Conservation (phyloP, 2,113 vertebrate genomes). For the Ursus arctos region DNA sequence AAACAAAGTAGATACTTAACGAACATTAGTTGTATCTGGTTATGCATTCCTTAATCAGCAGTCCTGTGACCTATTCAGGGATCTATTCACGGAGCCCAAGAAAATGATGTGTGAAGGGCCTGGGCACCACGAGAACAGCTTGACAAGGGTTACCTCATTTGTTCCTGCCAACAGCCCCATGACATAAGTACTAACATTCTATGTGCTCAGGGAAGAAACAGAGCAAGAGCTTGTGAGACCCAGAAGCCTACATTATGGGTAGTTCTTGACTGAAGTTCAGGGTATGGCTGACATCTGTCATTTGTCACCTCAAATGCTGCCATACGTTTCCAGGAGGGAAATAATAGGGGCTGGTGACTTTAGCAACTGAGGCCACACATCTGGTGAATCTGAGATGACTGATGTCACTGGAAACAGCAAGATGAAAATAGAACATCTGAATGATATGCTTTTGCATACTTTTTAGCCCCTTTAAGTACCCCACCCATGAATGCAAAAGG, state of each 20-base stretch:
- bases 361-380: not conserved
- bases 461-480: not conserved
- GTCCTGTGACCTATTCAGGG: not conserved
- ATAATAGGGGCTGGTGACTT: not conserved
- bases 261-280: not conserved
- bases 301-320: not conserved
- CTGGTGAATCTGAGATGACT: not conserved
- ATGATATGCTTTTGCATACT: not conserved
- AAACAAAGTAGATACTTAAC: not conserved
- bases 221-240: not conserved
- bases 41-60: not conserved
- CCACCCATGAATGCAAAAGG: not conserved
- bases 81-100: not conserved
- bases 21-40: not conserved
- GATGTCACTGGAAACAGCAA: not conserved
- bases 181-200: not conserved
- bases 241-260: not conserved
- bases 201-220: not conserved
- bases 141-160: not conserved
- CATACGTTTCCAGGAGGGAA: not conserved
- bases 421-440: not conserved
- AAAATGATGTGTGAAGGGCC: not conserved
- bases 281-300: not conserved
- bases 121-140: not conserved
- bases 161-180: not conserved